A percentile compares a stretch with the other conserved stretches of the same genome.
phyloP scores from a whole-genome alignment of 2,888 invertebrate genomes.

The Aethes cnicana region DNA sequence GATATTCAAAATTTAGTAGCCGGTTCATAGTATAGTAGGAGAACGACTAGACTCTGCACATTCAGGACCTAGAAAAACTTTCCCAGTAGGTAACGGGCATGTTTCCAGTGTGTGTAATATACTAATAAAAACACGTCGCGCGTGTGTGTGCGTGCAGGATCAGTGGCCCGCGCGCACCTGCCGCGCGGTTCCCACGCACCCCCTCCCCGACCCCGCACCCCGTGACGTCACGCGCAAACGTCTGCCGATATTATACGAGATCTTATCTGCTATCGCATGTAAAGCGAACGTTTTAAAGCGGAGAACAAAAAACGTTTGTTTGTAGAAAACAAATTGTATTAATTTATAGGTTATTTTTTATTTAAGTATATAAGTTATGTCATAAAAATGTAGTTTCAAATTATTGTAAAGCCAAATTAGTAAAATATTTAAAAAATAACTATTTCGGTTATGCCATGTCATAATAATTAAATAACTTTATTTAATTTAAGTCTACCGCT shows the following conservation, averaged over 20 bases:
- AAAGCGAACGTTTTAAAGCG: not conserved
- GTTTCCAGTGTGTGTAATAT: conserved; percentile 45
- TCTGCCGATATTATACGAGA: conserved; percentile 20
- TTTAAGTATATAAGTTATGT: no score
- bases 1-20: no score
- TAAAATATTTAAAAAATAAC: not conserved
- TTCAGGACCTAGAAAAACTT: conserved; percentile 54
- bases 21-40: no score
- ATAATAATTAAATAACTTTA: no score
- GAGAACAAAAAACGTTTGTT: no score
- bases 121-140: conserved; percentile 31
- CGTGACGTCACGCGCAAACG: conserved; percentile 69
- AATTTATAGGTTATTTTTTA: no score
- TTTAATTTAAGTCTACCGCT: no score
- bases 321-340: no score
- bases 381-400: no score
- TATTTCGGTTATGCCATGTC: conserved; percentile 14
- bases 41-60: conserved; percentile 26
- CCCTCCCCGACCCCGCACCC: conserved; percentile 45
- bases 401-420: not conserved
- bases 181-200: conserved; percentile 77
- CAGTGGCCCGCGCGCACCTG: conserved; percentile 82
- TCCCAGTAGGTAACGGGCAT: conserved; percentile 64
- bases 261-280: conserved; percentile 16
- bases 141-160: conserved; percentile 73